phyloP scores from a whole-genome alignment of 2,888 invertebrate species.

The Sarcophaga carnaria region DNA sequence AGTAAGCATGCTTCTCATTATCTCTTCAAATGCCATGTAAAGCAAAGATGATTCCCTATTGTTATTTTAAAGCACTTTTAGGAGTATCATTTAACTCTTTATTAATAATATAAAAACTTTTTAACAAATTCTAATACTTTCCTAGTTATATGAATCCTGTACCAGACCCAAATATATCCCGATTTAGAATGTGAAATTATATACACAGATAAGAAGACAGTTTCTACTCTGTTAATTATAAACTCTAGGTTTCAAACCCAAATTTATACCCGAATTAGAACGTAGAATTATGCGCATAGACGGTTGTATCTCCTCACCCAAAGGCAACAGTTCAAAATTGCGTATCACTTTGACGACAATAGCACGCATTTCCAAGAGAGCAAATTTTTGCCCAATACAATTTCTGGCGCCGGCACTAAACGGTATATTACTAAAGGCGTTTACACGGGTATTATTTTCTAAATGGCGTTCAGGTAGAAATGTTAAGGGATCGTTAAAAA shows the following conservation, averaged over 20 bases:
- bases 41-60: too few species aligned
- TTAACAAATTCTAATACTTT: not conserved
- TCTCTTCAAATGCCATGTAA: too few species aligned
- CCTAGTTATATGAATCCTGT: not conserved
- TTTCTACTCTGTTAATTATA: slow-evolving; percentile 1
- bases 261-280: slow-evolving; percentile 77
- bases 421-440: slow-evolving; percentile 76
- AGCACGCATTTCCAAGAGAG: slow-evolving; percentile 77
- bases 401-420: slow-evolving; percentile 83
- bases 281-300: slow-evolving; percentile 78
- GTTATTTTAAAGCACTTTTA: not conserved
- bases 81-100: not conserved
- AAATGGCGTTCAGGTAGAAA: slow-evolving; percentile 79
- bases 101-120: slow-evolving; percentile 5
- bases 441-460: slow-evolving; percentile 79
- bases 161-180: not conserved
- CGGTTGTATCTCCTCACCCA: slow-evolving; percentile 76
- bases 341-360: slow-evolving; percentile 76
- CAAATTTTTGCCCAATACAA: slow-evolving; percentile 80
- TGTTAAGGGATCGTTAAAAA: slow-evolving; percentile 75
- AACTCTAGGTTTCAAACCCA: slow-evolving; percentile 74
- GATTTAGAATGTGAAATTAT: too few species aligned
- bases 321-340: slow-evolving; percentile 76
- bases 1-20: too few species aligned
- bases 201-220: too few species aligned